phyloP scores from a whole-genome alignment of 2,797 vertebrate species.

The Eleutherodactylus coqui region DNA sequence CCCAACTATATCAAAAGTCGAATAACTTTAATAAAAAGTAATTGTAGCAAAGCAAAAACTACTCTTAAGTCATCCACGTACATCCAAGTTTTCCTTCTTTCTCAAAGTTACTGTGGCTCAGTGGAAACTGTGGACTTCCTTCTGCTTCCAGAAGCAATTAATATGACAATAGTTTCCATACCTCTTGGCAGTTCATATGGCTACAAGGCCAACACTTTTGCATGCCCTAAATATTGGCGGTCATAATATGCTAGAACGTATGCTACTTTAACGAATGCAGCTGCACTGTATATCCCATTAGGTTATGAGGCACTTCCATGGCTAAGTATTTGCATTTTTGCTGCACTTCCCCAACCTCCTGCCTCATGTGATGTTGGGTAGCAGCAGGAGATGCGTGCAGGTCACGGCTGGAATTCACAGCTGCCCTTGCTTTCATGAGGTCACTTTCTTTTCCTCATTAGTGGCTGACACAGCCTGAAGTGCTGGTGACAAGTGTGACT shows the following conservation, averaged over 20 bases:
- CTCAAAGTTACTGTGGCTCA: neutral
- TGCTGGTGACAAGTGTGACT: constrained; percentile 73
- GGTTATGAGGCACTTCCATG: constrained; percentile 1
- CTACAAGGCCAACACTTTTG: constrained; percentile 20
- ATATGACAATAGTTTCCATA: neutral
- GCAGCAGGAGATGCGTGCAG: constrained; percentile 52
- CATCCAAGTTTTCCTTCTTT: neutral
- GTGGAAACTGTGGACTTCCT: neutral
- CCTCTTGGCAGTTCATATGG: neutral
- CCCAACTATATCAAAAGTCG: neutral
- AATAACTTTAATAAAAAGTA: neutral
- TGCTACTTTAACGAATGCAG: constrained; percentile 13
- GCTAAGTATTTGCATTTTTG: constrained; percentile 21
- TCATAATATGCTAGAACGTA: neutral
- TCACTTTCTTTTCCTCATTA: constrained; percentile 71
- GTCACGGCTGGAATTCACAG: constrained; percentile 62
- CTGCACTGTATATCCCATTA: constrained; percentile 26
- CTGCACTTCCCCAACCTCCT: constrained; percentile 20
- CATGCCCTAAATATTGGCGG: neutral
- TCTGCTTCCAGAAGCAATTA: neutral
- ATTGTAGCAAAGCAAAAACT: neutral
- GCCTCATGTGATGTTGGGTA: constrained; percentile 20
- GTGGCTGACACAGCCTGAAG: constrained; percentile 69
- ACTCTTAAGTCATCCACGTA: neutral
- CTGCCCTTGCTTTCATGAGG: constrained; percentile 68